Evolutionary conservation across 2,113 vertebrate species (phyloP).

Genomic region (Rhadina sibilatrix): DNA sequence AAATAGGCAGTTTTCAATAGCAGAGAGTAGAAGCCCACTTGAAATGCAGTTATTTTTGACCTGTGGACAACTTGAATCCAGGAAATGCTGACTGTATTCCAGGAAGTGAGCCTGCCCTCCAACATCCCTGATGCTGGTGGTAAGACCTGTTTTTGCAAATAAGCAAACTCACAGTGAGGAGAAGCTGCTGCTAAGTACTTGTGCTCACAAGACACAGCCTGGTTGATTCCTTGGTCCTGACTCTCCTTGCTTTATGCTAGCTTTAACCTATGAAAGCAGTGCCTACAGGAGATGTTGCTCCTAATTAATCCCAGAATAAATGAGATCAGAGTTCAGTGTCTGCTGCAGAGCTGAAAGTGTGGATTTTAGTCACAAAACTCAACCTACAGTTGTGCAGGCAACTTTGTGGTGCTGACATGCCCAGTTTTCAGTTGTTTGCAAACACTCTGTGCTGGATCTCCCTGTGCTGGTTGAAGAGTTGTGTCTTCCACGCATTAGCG

Average conservation of each 20-base stretch:
- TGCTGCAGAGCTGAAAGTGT: not conserved
- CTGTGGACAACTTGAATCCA: not conserved
- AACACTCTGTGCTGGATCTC: not conserved
- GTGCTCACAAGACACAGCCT: not conserved
- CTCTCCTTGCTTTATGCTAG: not conserved
- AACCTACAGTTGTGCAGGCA: not conserved
- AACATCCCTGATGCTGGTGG: not conserved
- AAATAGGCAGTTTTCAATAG: not conserved
- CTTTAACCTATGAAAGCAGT: not conserved
- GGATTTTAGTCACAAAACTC: not conserved
- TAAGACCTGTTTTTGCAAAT: not conserved
- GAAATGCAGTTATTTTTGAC: not conserved
- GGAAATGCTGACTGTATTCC: not conserved
- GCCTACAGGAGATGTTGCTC: not conserved
- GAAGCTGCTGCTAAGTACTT: not conserved
- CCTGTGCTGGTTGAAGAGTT: not conserved
- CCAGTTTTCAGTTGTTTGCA: not conserved
- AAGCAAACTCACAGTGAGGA: not conserved
- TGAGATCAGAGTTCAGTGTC: not conserved
- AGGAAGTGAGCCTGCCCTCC: not conserved
- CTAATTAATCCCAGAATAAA: not conserved
- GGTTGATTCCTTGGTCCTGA: not conserved
- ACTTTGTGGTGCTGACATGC: not conserved
- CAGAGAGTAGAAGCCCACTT: not conserved
- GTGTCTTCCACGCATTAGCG: rapidly evolving